phyloP scores from a whole-genome alignment of 2,888 invertebrate species.

The Acanthacorydalis orientalis region DNA sequence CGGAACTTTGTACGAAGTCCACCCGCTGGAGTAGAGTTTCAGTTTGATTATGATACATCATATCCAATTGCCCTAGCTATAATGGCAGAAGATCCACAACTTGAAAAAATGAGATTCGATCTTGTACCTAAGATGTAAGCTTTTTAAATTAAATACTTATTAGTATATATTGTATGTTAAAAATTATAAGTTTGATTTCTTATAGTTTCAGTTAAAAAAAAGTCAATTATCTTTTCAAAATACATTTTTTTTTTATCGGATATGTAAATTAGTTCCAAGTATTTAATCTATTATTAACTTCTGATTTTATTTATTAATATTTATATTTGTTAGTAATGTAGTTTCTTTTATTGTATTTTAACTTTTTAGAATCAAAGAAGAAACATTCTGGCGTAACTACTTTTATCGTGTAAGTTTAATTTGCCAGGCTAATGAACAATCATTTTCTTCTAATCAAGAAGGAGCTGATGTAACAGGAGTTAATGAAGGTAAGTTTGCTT shows the following conservation, averaged over 20 bases:
- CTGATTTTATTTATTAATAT: no score
- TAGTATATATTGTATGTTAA: background rate
- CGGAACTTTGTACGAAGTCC: conserved; percentile 96
- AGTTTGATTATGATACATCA: conserved; percentile 85
- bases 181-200: background rate
- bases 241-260: no score
- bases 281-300: no score
- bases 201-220: background rate
- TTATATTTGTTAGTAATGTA: background rate
- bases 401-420: conserved; percentile 98
- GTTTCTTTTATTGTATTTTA: background rate
- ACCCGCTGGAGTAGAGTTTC: conserved; percentile 86
- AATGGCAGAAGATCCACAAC: conserved; percentile 86
- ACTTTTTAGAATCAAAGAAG: conserved; percentile 81
- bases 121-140: conserved; percentile 98
- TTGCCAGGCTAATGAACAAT: conserved; percentile 81
- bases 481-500: conserved; percentile 4
- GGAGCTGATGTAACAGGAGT: conserved; percentile 13
- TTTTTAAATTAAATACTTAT: conserved; percentile 6
- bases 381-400: conserved; percentile 99
- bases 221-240: no score
- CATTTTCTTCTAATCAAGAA: conserved; percentile 23
- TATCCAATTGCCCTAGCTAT: conserved; percentile 89
- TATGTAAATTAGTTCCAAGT: no score
- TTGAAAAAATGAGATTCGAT: conserved; percentile 97